Base-by-base conservation (phyloP, 1,140 invertebrate genomes). In the Schlechtendalia chinensis region DNA sequence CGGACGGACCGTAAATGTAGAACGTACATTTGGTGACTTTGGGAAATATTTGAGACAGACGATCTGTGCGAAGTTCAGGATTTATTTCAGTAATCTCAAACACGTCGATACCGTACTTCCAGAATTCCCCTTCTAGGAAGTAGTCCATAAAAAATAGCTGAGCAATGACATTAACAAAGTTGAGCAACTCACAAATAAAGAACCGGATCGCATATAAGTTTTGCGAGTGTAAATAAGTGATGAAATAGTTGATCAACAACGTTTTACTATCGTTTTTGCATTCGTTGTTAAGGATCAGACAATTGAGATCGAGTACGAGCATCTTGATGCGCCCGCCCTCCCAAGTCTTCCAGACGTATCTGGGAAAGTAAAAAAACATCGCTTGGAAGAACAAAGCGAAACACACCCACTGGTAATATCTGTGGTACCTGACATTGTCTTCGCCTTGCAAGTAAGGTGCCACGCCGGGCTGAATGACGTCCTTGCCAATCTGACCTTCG, bases 391-490 rank as follows among this genome's bases (percentile, higher is more conserved):
- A 89, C 27, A 96, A 87, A 4, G 94, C 89, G 83, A 96, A 90
- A 54, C 92, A 92, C 1, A 95, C 92, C 94, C 94, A 96, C 86
- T 96, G 94, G 85, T 96, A 96, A 86, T 96, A 96, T 63, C 91
- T 91, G 81, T 94, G 90, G 83, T 90, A 90, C 75, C 89, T 87
- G 32, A 89, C 87, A 83, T 89, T 86, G 83, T 91, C 89, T 69
- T 83, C 82, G 39, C 83, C 83, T 24, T 87, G 83, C 11, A 85
- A 84, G 81, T 86, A 85, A 17, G 83, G 82, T 17, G 83, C 84
- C n/a, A 84, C 84, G 22, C 83, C 84, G 3, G 85, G 85, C 32
- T 85, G 84, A n/a, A 83, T 80, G 53, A 83, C 82, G 65, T 85
- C 84, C 69, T 83, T 83, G 39, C 84, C 84, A 47, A 84, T 81